Percentiles rank a stretch among this genome's conserved stretches.
phyloP scores from a whole-genome alignment of 2,113 vertebrate species.

The Murina feae region DNA sequence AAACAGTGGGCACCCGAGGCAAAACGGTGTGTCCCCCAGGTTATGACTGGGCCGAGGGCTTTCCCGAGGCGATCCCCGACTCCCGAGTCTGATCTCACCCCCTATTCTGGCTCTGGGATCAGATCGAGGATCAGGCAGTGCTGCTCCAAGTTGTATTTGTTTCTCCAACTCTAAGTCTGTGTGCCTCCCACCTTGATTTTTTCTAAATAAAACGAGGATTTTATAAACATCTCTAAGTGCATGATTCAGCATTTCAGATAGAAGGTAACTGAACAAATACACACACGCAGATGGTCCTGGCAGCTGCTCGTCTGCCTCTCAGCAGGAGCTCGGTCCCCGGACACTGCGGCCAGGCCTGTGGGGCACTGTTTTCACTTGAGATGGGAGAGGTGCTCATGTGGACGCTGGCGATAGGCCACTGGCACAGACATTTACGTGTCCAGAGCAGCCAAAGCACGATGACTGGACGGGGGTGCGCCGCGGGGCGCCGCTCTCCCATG shows the following conservation, averaged over 20 bases:
- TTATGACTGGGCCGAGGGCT: accelerated
- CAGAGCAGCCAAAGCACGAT: background rate
- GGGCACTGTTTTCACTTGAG: accelerated
- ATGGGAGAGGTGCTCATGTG: background rate
- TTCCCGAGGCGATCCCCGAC: background rate
- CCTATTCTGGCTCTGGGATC: background rate
- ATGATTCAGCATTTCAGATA: no score
- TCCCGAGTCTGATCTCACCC: background rate
- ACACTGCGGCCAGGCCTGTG: accelerated
- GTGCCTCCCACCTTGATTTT: accelerated
- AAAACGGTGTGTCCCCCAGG: background rate
- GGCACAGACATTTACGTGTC: accelerated
- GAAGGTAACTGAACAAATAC: background rate
- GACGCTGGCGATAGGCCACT: accelerated
- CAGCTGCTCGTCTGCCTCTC: background rate
- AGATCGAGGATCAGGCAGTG: background rate
- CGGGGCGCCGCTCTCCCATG: background rate
- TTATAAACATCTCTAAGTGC: background rate
- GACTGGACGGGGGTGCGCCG: background rate
- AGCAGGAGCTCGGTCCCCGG: background rate
- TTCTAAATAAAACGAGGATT: background rate
- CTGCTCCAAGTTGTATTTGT: background rate
- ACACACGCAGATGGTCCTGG: accelerated
- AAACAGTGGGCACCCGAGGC: background rate
- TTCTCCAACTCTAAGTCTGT: background rate